Evolutionary conservation across 2,888 invertebrate genomes (phyloP), one percentile per base, ranked within the genome.

Genomic region (Heteromyza rotundicornis): DNA sequence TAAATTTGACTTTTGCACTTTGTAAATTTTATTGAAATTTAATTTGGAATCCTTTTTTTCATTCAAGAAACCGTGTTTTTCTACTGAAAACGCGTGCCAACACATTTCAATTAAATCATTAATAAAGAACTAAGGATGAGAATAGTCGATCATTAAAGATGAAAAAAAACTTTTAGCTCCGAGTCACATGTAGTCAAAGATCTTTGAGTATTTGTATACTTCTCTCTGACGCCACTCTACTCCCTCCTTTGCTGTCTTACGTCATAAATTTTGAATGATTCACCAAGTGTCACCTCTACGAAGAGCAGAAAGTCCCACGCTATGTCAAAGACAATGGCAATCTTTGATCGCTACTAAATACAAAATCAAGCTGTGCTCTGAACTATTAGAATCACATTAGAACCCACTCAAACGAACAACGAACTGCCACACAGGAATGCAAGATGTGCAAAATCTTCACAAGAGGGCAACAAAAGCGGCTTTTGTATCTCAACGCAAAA

Each of bases 311-410:
- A 19, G 19, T 47, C 47, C 47, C 47, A 47, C 47, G 47, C 47
- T 47, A 47, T 47, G 47, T 8, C 10, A 20, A 3, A 47, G 14
- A 17, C 47, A 47, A 40, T 40, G 40, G 19, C 19, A 17, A 47
- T 5, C 47, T 47, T 47, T 47, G 19, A 47, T 47, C 19, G 14
- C 47, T 20, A 20, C 10, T 5, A 47, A 8, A n/a, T n/a, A n/a
- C n/a, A n/a, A n/a, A n/a, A n/a, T 17, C 47, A 17, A 8, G 47
- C 47, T 47, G 47, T 47, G 47, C 47, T n/a, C n/a, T 5, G 5
- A 65, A 65, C 66, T 72, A 80, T 79, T 79, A 79, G 80, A 80
- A 75, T 68, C 69, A 69, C 75, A 79, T 79, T 79, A 80, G 79
- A 71, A 68, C 74, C 77, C 75, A 76, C 73, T 72, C 69, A 69